Conservation (phyloP, 2,888 invertebrate genomes). For the Mantis religiosa region DNA sequence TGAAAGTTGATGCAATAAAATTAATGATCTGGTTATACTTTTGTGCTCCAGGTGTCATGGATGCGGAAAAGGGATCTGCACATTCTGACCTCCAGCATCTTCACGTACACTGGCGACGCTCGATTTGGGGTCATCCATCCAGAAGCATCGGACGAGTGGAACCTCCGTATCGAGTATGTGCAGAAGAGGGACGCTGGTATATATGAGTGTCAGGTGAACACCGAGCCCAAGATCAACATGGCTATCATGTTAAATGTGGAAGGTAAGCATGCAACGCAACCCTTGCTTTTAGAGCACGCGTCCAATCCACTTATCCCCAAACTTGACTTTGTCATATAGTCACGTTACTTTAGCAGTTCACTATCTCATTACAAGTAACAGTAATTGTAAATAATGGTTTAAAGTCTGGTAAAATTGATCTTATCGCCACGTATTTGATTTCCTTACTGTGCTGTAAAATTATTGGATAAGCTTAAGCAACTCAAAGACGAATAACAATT, state of each 20-base stretch:
- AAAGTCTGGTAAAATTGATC: no score
- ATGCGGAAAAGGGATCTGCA: slow-evolving; percentile 78
- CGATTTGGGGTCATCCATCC: slow-evolving; percentile 81
- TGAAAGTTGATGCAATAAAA: no score
- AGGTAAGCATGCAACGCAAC: slow-evolving; percentile 53
- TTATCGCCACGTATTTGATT: no score
- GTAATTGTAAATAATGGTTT: no score
- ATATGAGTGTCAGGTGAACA: slow-evolving; percentile 87
- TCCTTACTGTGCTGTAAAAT: no score
- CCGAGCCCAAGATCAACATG: slow-evolving; percentile 84
- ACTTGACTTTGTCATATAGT: no score
- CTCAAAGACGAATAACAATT: no score
- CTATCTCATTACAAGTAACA: no score
- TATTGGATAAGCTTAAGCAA: no score
- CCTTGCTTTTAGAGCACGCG: background rate
- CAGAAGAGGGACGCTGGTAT: slow-evolving; percentile 80
- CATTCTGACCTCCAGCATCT: slow-evolving; percentile 78
- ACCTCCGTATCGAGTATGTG: slow-evolving; percentile 76
- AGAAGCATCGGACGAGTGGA: slow-evolving; percentile 82
- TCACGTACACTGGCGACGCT: slow-evolving; percentile 84
- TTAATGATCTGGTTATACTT: background rate
- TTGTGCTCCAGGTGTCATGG: slow-evolving; percentile 67
- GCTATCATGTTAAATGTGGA: slow-evolving; percentile 74
- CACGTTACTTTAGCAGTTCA: no score
- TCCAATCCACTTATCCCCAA: background rate